Evolutionary conservation across 2,797 vertebrate genomes (phyloP), one percentile per base, ranked within the genome.

Genomic region (Acomys russatus): DNA sequence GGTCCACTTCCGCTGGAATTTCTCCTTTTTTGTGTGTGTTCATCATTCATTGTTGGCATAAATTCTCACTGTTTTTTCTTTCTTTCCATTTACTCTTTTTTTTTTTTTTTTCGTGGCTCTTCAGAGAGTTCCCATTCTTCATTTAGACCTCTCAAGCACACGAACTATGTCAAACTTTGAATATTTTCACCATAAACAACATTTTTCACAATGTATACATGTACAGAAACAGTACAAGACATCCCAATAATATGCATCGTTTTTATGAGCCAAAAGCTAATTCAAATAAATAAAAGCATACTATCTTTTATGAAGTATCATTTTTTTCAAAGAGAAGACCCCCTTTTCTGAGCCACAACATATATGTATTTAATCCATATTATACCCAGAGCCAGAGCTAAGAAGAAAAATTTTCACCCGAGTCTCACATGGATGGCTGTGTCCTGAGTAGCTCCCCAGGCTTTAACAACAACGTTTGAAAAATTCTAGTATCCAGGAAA

Each of bases 381-480:
- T 77, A 93, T 28, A 78, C 35, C 70, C 64, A 95, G n/a, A 90
- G 17, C 17, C 86, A 15, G 63, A 59, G 17, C 44, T 85, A 59
- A 80, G 44, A 68, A 92, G 76, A 90, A 3, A 3, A 91, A 77
- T 79, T 44, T 89, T 89, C 66, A 94, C 11, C 22, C 25, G 22
- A 91, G 35, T 64, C 28, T 74, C 90, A 70, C 66, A 68, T 23
- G 86, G 33, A 85, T 79, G 77, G 35, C n/a, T 89, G 35, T 33
- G 15, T 59, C 35, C 87, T 64, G 30, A 10, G 89, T 83, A 93
- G 93, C 95, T 96, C 92, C 84, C n/a, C 44, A 89, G 74, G 35
- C 74, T 71, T 71, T 84, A 49, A 59, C n/a, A 23, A 91, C 63
- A 84, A 78, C 20, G 33, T 88, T 54, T 80, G 64, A 95, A 95